Evolutionary conservation across 1,140 invertebrate genomes (phyloP).

Genomic region (Tigriopus japonicus): DNA sequence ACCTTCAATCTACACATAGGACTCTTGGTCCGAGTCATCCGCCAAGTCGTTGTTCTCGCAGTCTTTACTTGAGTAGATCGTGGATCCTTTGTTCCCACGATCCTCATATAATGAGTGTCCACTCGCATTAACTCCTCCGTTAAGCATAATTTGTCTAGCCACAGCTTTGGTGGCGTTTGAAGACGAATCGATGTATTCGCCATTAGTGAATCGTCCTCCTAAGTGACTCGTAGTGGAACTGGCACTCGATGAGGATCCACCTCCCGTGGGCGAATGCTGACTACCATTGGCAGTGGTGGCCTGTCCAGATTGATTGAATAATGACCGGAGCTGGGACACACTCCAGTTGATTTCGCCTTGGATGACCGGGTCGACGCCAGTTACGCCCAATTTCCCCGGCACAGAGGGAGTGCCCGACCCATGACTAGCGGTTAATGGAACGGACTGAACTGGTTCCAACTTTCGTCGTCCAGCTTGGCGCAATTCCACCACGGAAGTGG

Average conservation of each 20-base stretch:
- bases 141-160: neutral
- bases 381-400: too few relatives aligned
- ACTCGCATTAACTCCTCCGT: neutral
- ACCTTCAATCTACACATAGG: neutral
- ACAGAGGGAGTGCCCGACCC: too few relatives aligned
- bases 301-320: slow-evolving; percentile 21
- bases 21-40: slow-evolving; percentile 2
- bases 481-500: neutral
- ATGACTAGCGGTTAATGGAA: too few relatives aligned
- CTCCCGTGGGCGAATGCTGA: neutral
- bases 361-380: slow-evolving; percentile 16
- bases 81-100: neutral
- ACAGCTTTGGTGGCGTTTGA: neutral
- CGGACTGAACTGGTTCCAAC: neutral
- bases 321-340: slow-evolving; percentile 24
- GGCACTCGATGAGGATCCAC: neutral
- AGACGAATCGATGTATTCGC: neutral
- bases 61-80: neutral
- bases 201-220: neutral
- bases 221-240: neutral
- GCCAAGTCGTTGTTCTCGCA: neutral
- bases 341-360: slow-evolving; percentile 26
- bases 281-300: slow-evolving; percentile 15
- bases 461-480: neutral
- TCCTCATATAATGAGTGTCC: neutral